Base-by-base conservation (phyloP, 1,140 invertebrate genomes). In the Drosophila tani region DNA sequence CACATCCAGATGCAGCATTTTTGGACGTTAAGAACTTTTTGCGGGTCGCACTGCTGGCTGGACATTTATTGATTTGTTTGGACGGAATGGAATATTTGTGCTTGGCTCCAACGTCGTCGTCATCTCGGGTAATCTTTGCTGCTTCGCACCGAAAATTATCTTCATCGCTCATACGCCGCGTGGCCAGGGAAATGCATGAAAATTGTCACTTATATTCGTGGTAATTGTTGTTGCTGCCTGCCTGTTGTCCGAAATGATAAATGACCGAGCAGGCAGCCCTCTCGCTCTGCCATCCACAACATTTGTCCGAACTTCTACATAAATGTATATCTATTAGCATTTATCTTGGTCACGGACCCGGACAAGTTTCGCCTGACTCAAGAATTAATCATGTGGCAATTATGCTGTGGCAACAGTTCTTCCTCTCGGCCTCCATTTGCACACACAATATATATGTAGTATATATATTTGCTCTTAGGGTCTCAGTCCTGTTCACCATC, bases 131-230 rank as follows among this genome's bases (percentile, higher is more conserved):
- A 59, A 73, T 73, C 70, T 59, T 4, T 41, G 50, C 49, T 47
- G 40, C 29, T 66, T 71, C 51, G 55, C 53, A 73, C 70, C 68
- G 24, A 63, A 65, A 83, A 83, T 67, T 67, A 67, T 83, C 66
- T 59, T 63, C 81, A 71, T 83, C 81, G 81, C 81, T 79, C 81
- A 83, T 83, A 83, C 75, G 81, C 81, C 81, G 70, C 53, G 76
- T 83, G 65, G 64, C 46, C 40, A 27, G 56, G 56, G 77, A 82
- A 82, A 82, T 83, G 60, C 74, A 83, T 83, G 81, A 83, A 83
- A 83, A 83, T 83, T 83, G 81, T 83, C 81, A 83, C 81, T 83
- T 83, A 83, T 83, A 79, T 83, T 83, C 76, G 65, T 64, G 32
- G 59, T 71, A 71, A 78, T 79, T 65, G 77, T 75, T 82, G 75